A percentile compares a stretch with the other conserved stretches of the same genome.
These are phyloP conservation scores for Eupleurogrammus muticus DNA, from an alignment of 2,797 vertebrate species.

Conservation along the genomic window DNA sequence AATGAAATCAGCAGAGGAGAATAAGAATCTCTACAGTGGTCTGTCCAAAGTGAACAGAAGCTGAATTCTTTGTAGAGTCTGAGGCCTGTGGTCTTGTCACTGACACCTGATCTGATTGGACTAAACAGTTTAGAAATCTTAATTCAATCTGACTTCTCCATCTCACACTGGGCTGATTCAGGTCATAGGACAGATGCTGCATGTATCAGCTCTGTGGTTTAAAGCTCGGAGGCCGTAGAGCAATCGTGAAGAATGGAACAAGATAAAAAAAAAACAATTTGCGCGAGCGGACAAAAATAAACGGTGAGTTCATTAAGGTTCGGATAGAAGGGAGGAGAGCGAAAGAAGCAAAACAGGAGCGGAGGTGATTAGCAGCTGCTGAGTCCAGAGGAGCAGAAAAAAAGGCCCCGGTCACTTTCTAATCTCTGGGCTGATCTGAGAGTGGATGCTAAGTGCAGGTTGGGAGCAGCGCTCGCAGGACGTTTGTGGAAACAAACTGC, in stretches of 20 bases:
- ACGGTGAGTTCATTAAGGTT: neutral
- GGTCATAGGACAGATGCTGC: slow-evolving; percentile 5
- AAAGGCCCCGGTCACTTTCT: slow-evolving; percentile 66
- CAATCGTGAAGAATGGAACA: neutral
- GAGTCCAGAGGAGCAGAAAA: slow-evolving; percentile 41
- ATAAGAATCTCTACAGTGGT: slow-evolving; percentile 25
- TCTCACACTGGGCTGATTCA: slow-evolving; percentile 42
- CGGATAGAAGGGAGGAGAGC: slow-evolving; percentile 9
- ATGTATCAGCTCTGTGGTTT: neutral
- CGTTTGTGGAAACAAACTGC: slow-evolving; percentile 77
- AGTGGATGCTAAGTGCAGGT: slow-evolving; percentile 67
- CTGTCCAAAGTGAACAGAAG: slow-evolving; percentile 51
- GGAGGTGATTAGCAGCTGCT: slow-evolving; percentile 53
- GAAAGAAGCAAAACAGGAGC: slow-evolving; percentile 30
- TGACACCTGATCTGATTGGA: slow-evolving; percentile 71
- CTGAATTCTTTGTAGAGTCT: slow-evolving; percentile 27
- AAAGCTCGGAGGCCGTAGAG: neutral
- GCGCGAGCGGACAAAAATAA: slow-evolving; percentile 7
- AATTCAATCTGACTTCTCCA: slow-evolving; percentile 52
- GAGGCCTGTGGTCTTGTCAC: slow-evolving; percentile 46
- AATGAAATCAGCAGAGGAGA: slow-evolving; percentile 29
- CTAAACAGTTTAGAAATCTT: slow-evolving; percentile 70
- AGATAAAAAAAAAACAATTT: neutral
- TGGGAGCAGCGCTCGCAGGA: slow-evolving; percentile 59
- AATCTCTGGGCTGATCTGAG: slow-evolving; percentile 77